Evolutionary conservation across 2,888 invertebrate genomes (phyloP).

Genomic region (Rugalucina vietnamica): DNA sequence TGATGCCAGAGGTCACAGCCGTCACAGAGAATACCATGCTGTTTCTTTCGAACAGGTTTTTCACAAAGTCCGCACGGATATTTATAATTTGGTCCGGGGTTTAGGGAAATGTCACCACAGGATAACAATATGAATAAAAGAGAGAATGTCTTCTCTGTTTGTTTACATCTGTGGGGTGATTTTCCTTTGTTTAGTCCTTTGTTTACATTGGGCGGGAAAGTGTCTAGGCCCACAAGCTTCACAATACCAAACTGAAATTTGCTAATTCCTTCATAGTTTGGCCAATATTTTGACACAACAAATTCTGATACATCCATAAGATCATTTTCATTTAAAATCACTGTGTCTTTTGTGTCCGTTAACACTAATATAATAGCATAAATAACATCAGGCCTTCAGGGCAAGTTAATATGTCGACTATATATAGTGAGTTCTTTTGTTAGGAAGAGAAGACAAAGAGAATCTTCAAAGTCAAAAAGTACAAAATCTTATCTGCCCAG

Average conservation of each 20-base stretch:
- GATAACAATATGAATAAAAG: background rate
- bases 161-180: background rate
- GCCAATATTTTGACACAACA: background rate
- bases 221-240: background rate
- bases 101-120: conserved; percentile 28
- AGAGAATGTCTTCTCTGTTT: background rate
- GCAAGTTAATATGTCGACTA: no score
- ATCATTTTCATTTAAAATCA: background rate
- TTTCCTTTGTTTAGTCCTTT: background rate
- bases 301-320: background rate
- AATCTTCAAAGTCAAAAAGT: no score
- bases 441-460: no score
- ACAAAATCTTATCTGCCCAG: no score
- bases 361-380: no score
- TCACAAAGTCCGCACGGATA: conserved; percentile 38
- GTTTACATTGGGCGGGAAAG: background rate
- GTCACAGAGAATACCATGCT: conserved; percentile 31
- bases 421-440: no score
- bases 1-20: conserved; percentile 28
- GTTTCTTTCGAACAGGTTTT: conserved; percentile 27
- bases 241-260: background rate
- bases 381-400: no score
- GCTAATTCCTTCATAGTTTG: background rate
- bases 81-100: conserved; percentile 32
- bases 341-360: background rate